A percentile compares a stretch with the other conserved stretches of the same genome.
These are phyloP conservation scores for Luffia ferchaultella DNA, from an alignment of 2,888 invertebrate species.

Conservation along the genomic window DNA sequence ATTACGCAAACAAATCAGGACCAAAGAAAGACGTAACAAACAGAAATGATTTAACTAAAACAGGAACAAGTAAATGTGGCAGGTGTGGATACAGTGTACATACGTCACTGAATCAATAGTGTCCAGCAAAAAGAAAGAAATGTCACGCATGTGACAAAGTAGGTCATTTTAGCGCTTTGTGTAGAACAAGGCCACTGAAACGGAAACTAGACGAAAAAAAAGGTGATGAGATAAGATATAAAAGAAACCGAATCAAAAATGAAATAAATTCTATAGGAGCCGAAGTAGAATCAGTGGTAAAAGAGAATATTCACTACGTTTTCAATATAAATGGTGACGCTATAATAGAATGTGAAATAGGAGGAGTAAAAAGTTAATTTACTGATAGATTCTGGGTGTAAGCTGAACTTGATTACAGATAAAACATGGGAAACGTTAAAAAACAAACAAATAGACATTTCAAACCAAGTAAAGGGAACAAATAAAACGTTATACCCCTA, in stretches of 20 bases:
- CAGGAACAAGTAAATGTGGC: constrained; percentile 9
- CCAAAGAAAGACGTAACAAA: background rate
- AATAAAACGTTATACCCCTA: constrained; percentile 7
- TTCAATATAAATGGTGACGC: constrained; percentile 13
- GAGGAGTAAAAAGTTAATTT: constrained; percentile 16
- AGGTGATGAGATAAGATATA: constrained; percentile 4
- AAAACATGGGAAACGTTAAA: constrained; percentile 5
- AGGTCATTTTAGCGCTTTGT: constrained; percentile 17
- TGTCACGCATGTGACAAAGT: constrained; percentile 15
- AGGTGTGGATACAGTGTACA: constrained; percentile 12
- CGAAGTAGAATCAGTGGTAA: constrained; percentile 1
- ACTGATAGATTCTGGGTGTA: constrained; percentile 18
- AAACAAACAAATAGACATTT: background rate
- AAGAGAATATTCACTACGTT: constrained; percentile 9
- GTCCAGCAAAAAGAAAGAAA: constrained; percentile 17
- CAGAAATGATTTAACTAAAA: constrained; percentile 11
- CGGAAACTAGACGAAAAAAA: constrained; percentile 7
- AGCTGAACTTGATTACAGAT: constrained; percentile 13
- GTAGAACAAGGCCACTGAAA: constrained; percentile 12
- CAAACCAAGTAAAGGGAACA: constrained; percentile 3
- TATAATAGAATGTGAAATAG: constrained; percentile 15
- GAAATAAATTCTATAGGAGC: constrained; percentile 1
- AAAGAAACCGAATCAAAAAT: background rate
- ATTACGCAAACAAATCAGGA: background rate
- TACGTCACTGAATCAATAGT: constrained; percentile 8